These are phyloP conservation scores for Cololabis saira DNA, from an alignment of 2,113 vertebrate species.

Conservation along the genomic window DNA sequence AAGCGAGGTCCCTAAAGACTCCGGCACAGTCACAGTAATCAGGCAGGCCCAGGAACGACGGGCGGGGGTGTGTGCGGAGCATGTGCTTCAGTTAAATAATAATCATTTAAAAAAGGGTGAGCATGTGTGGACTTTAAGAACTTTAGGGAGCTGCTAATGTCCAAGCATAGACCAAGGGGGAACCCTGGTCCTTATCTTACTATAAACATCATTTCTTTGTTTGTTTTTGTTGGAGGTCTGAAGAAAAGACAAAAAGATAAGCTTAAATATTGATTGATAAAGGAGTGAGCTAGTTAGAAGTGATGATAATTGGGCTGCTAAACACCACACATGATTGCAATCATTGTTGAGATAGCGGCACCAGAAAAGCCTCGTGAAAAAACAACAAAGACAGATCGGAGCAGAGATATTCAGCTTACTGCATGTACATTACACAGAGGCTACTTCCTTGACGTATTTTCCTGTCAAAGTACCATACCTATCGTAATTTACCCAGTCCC, in stretches of 20 bases:
- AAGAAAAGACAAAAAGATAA: conserved; percentile 5
- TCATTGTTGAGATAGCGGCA: conserved; percentile 42
- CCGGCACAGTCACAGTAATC: conserved; percentile 43
- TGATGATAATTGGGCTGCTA: conserved; percentile 36
- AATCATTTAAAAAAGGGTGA: neutral
- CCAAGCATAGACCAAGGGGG: neutral
- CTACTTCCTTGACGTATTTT: neutral
- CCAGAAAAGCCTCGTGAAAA: conserved; percentile 8
- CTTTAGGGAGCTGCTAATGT: neutral
- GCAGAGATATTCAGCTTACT: neutral
- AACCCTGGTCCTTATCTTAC: neutral
- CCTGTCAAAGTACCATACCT: neutral
- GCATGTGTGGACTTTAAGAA: too few relatives aligned
- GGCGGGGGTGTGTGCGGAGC: neutral
- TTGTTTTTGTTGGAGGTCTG: neutral
- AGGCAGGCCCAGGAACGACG: neutral
- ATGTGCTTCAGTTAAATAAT: too few relatives aligned
- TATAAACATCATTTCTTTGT: conserved; percentile 1
- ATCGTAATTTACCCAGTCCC: conserved; percentile 37
- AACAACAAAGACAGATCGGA: conserved; percentile 22
- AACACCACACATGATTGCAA: conserved; percentile 46
- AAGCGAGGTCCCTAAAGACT: conserved; percentile 68
- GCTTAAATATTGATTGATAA: conserved; percentile 22
- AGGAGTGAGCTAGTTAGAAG: conserved; percentile 15
- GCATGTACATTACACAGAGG: neutral